Percentiles rank a stretch among this genome's conserved stretches.
phyloP scores from a whole-genome alignment of 2,113 vertebrate genomes.

The Hypomesus transpacificus region DNA sequence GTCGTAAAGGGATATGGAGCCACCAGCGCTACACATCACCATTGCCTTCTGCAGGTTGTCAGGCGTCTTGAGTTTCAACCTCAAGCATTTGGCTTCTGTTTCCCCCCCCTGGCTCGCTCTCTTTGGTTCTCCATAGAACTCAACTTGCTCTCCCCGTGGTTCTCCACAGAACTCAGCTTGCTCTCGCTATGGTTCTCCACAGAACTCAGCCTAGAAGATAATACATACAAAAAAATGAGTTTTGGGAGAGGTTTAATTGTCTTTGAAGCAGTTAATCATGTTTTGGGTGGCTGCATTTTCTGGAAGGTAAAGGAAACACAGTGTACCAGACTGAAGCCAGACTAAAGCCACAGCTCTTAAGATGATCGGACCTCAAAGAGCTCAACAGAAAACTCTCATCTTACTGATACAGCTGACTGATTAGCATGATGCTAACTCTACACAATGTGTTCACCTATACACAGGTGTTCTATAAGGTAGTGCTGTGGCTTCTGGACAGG shows the following conservation, averaged over 20 bases:
- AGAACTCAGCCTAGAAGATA: too few relatives aligned
- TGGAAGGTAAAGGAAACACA: slow-evolving; percentile 24
- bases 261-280: slow-evolving; percentile 19
- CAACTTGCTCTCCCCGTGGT: too few relatives aligned
- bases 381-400: too few relatives aligned
- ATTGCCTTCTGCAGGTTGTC: slow-evolving; percentile 11
- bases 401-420: too few relatives aligned
- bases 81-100: slow-evolving; percentile 23
- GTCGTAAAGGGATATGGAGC: slow-evolving; percentile 31
- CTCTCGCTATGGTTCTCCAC: too few relatives aligned
- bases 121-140: neutral
- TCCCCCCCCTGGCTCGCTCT: slow-evolving; percentile 1
- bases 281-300: slow-evolving; percentile 25
- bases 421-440: too few relatives aligned
- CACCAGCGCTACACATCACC: neutral
- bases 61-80: slow-evolving; percentile 3
- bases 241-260: slow-evolving; percentile 18
- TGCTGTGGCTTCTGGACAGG: neutral
- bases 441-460: too few relatives aligned
- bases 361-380: too few relatives aligned
- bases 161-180: too few relatives aligned
- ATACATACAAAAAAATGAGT: neutral
- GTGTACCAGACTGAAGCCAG: neutral
- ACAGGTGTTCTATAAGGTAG: too few relatives aligned
- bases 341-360: too few relatives aligned